Evolutionary conservation across 2,797 vertebrate genomes (phyloP).

Genomic region (Rhynchonycteris naso): DNA sequence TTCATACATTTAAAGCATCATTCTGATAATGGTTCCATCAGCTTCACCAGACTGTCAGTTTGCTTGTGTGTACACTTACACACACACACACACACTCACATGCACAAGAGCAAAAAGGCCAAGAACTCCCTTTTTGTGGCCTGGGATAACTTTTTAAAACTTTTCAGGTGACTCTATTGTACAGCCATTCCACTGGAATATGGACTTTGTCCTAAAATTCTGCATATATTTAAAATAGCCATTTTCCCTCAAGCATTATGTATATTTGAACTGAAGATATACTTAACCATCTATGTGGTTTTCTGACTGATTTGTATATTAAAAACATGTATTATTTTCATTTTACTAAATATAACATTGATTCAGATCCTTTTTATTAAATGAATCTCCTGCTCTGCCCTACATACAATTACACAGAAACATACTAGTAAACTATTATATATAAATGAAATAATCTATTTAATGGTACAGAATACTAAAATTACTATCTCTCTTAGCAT

Average conservation of each 20-base stretch:
- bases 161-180: neutral
- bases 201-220: neutral
- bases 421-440: neutral
- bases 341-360: slow-evolving; percentile 14
- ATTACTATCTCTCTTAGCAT: neutral
- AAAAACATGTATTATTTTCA: neutral
- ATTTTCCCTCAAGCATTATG: neutral
- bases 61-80: neutral
- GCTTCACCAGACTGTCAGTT: neutral
- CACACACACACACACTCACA: too few species aligned
- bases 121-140: neutral
- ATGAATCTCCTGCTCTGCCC: neutral
- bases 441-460: neutral
- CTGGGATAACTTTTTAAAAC: neutral
- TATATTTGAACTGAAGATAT: slow-evolving; percentile 15
- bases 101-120: too few species aligned
- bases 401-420: neutral
- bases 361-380: slow-evolving; percentile 3
- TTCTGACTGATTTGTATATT: neutral
- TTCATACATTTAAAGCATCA: neutral
- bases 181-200: neutral
- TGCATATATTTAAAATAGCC: neutral
- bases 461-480: neutral
- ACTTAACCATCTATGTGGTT: neutral
- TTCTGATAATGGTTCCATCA: neutral